Evolutionary conservation across 2,797 vertebrate genomes (phyloP), one percentile per base, ranked within the genome.

Genomic region (Trachops cirrhosus): DNA sequence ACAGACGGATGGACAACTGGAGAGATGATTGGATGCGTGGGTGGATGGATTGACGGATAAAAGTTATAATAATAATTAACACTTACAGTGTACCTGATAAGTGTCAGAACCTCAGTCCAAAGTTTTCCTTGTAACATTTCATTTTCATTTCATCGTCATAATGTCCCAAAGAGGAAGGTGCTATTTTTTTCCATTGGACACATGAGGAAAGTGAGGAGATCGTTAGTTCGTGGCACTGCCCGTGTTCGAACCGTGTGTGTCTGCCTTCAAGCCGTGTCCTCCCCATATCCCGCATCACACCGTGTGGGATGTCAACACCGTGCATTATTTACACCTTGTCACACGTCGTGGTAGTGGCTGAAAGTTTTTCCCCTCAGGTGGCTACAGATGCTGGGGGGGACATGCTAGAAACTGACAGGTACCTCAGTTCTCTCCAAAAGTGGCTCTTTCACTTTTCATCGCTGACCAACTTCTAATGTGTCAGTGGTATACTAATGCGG

Each of bases 401-500:
- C 87, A 95, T 93, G 93, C 94, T 96, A 39, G 97, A 96, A 97
- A 97, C 79, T 95, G 95, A 96, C 97, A 97, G 97, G 86, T 91
- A 85, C 95, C 97, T 97, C 98, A 87, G 77, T 96, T 97, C 94
- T 96, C 98, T 97, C 97, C 91, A 92, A 88, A 96, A 93, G 91
- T 86, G 73, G 93, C 96, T 96, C 96, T 93, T 97, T 96, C 93
- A 41, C 95, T 98, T 97, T 95, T 95, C 94, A 71, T 91, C 85
- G 93, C 96, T 97, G 97, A 85, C 94, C 95, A 94, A 14, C 93
- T 92, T 95, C 97, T 97, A 94, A 96, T 9, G 64, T 79, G 89
- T 97, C 95, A 95, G 85, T 85, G 97, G 97, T 87, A 57, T 84
- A 86, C 95, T 97, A 96, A 97, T 94, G 97, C 97, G 98, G 96